Evolutionary conservation across 2,888 invertebrate genomes (phyloP).

Genomic region (Flexamia atlantica): DNA sequence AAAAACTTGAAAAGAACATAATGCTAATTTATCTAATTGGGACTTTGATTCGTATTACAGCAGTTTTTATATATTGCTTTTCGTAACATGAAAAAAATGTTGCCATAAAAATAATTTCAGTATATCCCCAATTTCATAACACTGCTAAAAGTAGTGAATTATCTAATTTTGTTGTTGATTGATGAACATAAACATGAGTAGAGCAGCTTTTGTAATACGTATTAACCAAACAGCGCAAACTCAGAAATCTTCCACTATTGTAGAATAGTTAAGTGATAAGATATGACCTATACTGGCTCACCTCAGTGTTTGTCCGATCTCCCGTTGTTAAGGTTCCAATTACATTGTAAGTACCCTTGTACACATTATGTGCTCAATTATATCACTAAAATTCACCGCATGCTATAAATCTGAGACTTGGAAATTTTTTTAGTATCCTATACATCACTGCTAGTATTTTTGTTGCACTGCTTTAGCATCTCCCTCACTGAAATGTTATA

Average conservation of each 20-base stretch:
- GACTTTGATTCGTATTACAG: too few species aligned
- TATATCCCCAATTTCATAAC: too few species aligned
- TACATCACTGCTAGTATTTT: conserved; percentile 1
- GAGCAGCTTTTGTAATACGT: background rate
- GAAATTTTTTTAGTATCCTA: background rate
- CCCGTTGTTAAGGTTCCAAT: conserved; percentile 13
- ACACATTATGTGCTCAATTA: background rate
- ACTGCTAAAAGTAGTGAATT: too few species aligned
- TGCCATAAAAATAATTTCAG: too few species aligned
- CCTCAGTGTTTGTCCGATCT: conserved; percentile 2
- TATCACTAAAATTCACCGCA: background rate
- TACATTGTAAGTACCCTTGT: conserved; percentile 28
- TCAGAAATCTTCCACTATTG: background rate
- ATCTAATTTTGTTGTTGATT: too few species aligned
- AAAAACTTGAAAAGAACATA: too few species aligned
- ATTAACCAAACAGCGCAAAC: background rate
- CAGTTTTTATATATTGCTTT: too few species aligned
- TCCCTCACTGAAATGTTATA: background rate
- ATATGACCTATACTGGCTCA: background rate
- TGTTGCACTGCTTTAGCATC: conserved; percentile 14
- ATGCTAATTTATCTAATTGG: too few species aligned
- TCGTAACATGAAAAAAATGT: too few species aligned
- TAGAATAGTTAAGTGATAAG: conserved; percentile 21
- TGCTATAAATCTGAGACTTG: background rate
- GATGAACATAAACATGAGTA: background rate